phyloP scores from a whole-genome alignment of 2,797 vertebrate genomes.

The Microctenopoma steveboyesi region DNA sequence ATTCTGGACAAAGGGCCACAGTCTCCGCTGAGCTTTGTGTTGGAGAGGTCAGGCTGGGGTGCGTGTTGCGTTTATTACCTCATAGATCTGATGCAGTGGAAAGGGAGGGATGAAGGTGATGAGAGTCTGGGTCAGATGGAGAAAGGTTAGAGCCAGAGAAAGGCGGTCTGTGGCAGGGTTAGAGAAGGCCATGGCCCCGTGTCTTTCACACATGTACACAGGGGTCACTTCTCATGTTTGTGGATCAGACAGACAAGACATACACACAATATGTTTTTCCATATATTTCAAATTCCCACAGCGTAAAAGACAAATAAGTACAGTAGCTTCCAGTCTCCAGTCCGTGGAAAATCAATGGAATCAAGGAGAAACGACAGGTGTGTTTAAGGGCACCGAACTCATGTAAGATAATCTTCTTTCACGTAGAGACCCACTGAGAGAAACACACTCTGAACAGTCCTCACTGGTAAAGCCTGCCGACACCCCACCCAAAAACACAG shows the following conservation, averaged over 20 bases:
- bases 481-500: too few species aligned
- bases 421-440: conserved; percentile 55
- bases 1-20: conserved; percentile 51
- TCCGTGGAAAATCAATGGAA: conserved; percentile 71
- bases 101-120: conserved; percentile 29
- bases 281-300: neutral
- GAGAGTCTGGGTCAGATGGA: conserved; percentile 46
- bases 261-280: conserved; percentile 3
- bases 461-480: conserved; percentile 66
- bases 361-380: conserved; percentile 87
- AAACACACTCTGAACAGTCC: conserved; percentile 61
- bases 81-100: conserved; percentile 45
- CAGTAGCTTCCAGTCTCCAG: conserved; percentile 43
- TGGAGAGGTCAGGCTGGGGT: conserved; percentile 61
- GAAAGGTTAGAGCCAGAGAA: conserved; percentile 56
- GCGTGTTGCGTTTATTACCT: conserved; percentile 61
- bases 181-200: conserved; percentile 37
- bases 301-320: conserved; percentile 29
- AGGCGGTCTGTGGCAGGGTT: conserved; percentile 39
- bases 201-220: conserved; percentile 45
- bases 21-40: conserved; percentile 57
- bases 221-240: conserved; percentile 48
- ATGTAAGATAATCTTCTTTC: conserved; percentile 81
- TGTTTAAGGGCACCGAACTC: conserved; percentile 81
- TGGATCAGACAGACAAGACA: conserved; percentile 32